Conservation (phyloP, 2,113 vertebrate genomes). For the Calonectris borealis region DNA sequence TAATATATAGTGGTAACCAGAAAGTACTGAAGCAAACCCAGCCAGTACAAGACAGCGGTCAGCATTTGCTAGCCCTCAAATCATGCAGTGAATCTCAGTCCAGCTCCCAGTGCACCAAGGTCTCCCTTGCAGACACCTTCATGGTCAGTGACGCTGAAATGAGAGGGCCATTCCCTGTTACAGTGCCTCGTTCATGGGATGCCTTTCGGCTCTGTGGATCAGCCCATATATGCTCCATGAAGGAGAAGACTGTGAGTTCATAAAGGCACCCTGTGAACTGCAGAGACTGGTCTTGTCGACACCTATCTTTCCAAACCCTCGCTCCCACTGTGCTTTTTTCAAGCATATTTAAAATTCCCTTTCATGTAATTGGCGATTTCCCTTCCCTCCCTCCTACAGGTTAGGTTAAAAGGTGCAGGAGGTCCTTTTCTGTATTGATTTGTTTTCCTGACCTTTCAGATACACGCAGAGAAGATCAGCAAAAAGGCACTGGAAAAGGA, state of each 20-base stretch:
- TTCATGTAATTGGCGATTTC: conserved; percentile 43
- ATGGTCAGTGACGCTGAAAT: neutral
- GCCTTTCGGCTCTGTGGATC: neutral
- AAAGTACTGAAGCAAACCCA: neutral
- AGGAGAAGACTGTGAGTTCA: neutral
- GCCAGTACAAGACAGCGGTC: neutral
- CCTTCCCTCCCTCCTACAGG: conserved; percentile 1
- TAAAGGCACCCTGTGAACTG: neutral
- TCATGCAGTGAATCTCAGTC: neutral
- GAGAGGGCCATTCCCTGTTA: neutral
- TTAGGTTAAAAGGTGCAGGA: conserved; percentile 58
- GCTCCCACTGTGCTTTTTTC: conserved; percentile 25
- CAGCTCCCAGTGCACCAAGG: neutral
- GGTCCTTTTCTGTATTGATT: conserved; percentile 61
- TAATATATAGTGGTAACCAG: neutral
- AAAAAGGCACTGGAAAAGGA: conserved; percentile 24
- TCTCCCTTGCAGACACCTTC: neutral
- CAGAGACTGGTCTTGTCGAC: conserved; percentile 34
- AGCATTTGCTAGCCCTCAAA: neutral
- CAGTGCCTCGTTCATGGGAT: neutral
- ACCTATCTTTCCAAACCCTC: conserved; percentile 29
- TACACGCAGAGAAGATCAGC: conserved; percentile 56
- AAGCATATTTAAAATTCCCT: conserved; percentile 59
- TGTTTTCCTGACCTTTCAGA: conserved; percentile 72
- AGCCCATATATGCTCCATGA: neutral